phyloP scores from a whole-genome alignment of 1,140 invertebrate species.

The Potamilus streckersoni region DNA sequence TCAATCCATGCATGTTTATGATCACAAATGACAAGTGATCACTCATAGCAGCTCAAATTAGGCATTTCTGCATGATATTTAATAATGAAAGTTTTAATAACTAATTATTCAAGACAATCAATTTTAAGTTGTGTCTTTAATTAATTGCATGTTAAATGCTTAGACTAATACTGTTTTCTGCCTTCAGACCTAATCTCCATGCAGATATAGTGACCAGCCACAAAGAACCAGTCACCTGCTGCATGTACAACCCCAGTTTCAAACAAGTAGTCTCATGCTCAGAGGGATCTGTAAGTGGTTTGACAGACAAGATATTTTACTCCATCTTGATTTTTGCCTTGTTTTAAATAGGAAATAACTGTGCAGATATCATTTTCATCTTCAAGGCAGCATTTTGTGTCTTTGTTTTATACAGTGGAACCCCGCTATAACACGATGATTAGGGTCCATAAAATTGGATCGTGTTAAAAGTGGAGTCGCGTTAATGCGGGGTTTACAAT shows the following conservation, averaged over 20 bases:
- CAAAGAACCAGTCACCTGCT: conserved; percentile 65
- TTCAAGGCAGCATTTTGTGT: no score
- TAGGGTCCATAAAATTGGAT: no score
- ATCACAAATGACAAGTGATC: no score
- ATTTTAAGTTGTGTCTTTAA: background rate
- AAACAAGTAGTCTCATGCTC: conserved; percentile 68
- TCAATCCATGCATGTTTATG: no score
- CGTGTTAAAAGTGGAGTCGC: no score
- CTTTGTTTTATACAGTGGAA: no score
- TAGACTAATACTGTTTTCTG: background rate
- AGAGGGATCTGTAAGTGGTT: conserved; percentile 62
- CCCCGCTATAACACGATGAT: no score
- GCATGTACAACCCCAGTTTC: conserved; percentile 65
- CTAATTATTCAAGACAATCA: background rate
- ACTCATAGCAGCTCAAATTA: background rate
- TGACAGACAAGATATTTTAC: background rate
- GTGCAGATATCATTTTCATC: no score
- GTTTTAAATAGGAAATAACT: no score
- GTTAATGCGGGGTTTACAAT: no score
- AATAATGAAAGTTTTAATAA: background rate
- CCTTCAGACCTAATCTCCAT: conserved; percentile 57
- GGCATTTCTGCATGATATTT: background rate
- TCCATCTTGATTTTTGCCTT: no score
- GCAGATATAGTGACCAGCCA: conserved; percentile 66
- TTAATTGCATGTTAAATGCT: background rate